Evolutionary conservation across 1,140 invertebrate genomes (phyloP).

Genomic region (Frieseomelitta varia): DNA sequence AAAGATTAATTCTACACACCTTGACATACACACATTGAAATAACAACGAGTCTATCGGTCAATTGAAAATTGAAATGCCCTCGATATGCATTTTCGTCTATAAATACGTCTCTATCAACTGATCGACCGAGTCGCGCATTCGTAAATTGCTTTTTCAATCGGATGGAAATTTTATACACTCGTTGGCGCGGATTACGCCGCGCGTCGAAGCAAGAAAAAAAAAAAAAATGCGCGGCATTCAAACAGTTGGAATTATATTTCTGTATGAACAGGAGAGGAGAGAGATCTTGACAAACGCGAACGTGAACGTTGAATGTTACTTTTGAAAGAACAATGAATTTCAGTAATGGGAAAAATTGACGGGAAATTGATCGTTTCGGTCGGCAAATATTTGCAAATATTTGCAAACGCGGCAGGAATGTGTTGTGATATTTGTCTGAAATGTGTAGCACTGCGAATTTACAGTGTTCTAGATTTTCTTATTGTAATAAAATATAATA

Average conservation of each 20-base stretch:
- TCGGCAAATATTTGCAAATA: too few relatives aligned
- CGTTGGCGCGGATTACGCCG: background rate
- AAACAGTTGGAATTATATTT: background rate
- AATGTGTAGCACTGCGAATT: too few relatives aligned
- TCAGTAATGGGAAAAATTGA: too few relatives aligned
- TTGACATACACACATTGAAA: background rate
- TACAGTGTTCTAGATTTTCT: too few relatives aligned
- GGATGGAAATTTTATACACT: background rate
- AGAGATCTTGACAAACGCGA: too few relatives aligned
- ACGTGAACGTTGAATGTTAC: too few relatives aligned
- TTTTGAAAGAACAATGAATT: too few relatives aligned
- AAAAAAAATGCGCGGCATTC: background rate
- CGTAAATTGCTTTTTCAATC: constrained; percentile 18
- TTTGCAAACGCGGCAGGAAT: too few relatives aligned
- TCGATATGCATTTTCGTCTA: background rate
- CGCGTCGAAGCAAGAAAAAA: background rate
- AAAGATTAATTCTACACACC: background rate
- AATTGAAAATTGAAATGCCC: background rate
- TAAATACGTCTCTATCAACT: background rate
- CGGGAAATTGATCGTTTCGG: too few relatives aligned
- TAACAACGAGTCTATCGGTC: background rate
- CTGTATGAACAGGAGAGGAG: too few relatives aligned
- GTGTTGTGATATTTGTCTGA: too few relatives aligned
- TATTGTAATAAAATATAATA: too few relatives aligned
- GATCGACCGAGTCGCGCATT: background rate